phyloP scores from a whole-genome alignment of 2,113 vertebrate genomes.

The Corythornis vintsioides region DNA sequence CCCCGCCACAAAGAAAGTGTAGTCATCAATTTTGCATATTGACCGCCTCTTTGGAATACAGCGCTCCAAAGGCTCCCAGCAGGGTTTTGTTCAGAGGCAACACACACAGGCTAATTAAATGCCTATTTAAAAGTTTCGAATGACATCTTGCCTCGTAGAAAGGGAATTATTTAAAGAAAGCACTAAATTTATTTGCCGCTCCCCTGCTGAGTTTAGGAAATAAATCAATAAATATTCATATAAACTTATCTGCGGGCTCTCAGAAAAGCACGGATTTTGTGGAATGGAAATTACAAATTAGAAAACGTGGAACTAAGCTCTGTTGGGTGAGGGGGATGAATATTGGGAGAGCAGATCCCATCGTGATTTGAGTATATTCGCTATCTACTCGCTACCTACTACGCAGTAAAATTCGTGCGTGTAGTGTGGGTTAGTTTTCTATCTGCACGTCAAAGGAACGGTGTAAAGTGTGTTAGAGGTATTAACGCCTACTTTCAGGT shows the following conservation, averaged over 20 bases:
- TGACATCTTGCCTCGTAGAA: conserved; percentile 84
- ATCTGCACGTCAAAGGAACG: neutral
- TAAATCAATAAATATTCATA: conserved; percentile 86
- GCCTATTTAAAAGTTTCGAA: conserved; percentile 87
- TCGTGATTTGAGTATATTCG: neutral
- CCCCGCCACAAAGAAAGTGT: conserved; percentile 84
- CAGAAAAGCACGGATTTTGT: conserved; percentile 3
- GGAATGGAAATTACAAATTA: conserved; percentile 45
- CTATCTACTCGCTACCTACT: neutral
- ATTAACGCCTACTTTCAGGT: neutral
- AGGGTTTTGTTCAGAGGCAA: conserved; percentile 80
- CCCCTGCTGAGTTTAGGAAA: conserved; percentile 78
- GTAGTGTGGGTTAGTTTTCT: neutral
- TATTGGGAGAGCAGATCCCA: neutral
- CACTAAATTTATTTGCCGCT: conserved; percentile 82
- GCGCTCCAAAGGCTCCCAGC: conserved; percentile 74
- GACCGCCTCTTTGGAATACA: conserved; percentile 84
- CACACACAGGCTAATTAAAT: conserved; percentile 89
- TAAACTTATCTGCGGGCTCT: conserved; percentile 62
- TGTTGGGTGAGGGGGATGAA: neutral
- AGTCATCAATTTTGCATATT: conserved; percentile 91
- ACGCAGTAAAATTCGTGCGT: neutral
- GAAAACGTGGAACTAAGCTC: neutral
- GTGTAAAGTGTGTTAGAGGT: neutral
- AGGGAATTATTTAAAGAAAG: conserved; percentile 81